Base-by-base conservation (phyloP, 2,113 vertebrate species). In the Aptenodytes forsteri region DNA sequence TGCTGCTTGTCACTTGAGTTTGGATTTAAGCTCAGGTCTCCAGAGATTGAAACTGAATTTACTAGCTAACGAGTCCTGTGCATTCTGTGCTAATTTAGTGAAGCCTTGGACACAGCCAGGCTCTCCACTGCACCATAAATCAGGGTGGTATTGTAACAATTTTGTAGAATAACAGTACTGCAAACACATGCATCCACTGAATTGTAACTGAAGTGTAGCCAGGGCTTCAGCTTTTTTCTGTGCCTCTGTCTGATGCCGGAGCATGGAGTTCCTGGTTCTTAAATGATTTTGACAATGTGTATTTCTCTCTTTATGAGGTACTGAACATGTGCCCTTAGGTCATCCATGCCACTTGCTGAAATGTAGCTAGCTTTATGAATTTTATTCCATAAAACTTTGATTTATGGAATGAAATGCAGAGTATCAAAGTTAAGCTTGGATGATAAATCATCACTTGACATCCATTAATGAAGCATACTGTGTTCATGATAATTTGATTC, bases 1-100 rank as follows among this genome's bases (percentile, higher is more conserved):
- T 94, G 77, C 90, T 2, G 4, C 67, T 92, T 89, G 79, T 89
- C 76, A 84, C 67, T 90, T 71, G 67, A 58, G 55, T 44, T 20
- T 86, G 67, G 52, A 52, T 93, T 92, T 93, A 78, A 90, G 38
- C 64, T 93, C 42, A 34, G n/a, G 64, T 80, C 85, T 93, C 84
- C 22, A 44, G 93, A 80, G 75, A 49, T 8, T 62, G 59, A 78
- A 70, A 71, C n/a, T 42, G 67, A 86, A 59, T 94, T 96, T 93
- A 78, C 56, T 75, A 50, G 29, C 70, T 79, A 79, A 75, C 1
- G 16, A 80, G 32, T 38, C 1, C 5, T 78, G 64, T 44, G 23
- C 15, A 4, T 92, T 89, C 47, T 81, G 7, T 92, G 67, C 73
- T 94, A 75, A 88, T 83, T 70, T 64, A 90, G 16, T 17, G 44